These are phyloP conservation scores for Nysson spinosus DNA, from an alignment of 2,888 invertebrate genomes.

Conservation along the genomic window DNA sequence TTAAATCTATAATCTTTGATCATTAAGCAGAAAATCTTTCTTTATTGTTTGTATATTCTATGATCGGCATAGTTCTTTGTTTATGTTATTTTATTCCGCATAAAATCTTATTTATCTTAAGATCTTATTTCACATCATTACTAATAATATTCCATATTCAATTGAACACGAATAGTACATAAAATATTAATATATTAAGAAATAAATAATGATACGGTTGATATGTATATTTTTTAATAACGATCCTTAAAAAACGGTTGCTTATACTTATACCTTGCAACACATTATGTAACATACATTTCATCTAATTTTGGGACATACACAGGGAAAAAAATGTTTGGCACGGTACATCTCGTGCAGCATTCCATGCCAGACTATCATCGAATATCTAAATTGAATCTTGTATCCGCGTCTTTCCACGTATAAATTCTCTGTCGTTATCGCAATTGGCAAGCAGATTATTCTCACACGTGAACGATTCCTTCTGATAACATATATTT, in stretches of 20 bases:
- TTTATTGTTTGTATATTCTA: conserved; percentile 19
- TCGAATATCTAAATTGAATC: neutral
- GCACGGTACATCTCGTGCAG: neutral
- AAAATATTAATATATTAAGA: too few relatives aligned
- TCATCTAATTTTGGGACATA: neutral
- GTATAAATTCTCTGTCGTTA: neutral
- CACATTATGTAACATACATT: neutral
- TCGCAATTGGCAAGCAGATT: neutral
- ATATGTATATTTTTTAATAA: too few relatives aligned
- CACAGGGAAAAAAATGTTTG: neutral
- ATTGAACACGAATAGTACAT: too few relatives aligned
- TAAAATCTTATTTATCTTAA: too few relatives aligned
- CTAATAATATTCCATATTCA: too few relatives aligned
- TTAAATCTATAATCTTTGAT: conserved; percentile 37
- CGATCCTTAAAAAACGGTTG: too few relatives aligned
- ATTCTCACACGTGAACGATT: neutral
- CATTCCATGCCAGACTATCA: neutral
- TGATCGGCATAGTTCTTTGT: conserved; percentile 33
- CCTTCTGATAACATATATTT: too few relatives aligned
- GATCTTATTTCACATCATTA: too few relatives aligned
- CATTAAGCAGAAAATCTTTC: conserved; percentile 17
- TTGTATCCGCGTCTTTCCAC: neutral
- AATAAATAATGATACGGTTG: too few relatives aligned
- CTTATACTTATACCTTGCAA: too few relatives aligned
- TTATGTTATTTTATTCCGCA: conserved; percentile 27